Base-by-base conservation (phyloP, 2,888 invertebrate species). In the Keiferia lycopersicella region DNA sequence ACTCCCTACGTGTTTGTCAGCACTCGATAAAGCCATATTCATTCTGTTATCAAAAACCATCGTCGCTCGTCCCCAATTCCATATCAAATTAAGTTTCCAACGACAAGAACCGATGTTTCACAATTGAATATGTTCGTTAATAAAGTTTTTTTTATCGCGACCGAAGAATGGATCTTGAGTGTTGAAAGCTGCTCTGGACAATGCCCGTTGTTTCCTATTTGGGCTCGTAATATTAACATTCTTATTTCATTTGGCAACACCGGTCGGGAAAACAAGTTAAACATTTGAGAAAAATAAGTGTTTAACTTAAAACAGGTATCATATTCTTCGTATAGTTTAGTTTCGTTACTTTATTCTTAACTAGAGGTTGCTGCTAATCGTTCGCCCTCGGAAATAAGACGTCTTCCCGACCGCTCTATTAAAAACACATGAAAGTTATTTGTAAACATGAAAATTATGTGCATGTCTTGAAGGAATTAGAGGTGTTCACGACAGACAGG, bases 61-160 rank as follows among this genome's bases (percentile, higher is more conserved):
- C 38, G 30, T 58, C 58, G 26, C 45, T 45, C n/a, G 39, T 56
- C 53, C 51, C 39, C 39, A n/a, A 45, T 60, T 34, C 57, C 34
- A 57, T 56, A 51, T 56, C 60, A 20, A 45, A 58, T 50, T 26
- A 63, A 58, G 58, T 76, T 75, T 75, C 76, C 80, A 77, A 81
- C 84, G 85, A 85, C 81, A 80, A 77, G 76, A 82, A 82, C 74
- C 78, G 76, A 78, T 81, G 80, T 83, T 84, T 80, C 76, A 81
- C 83, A 83, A 83, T 86, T 82, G 82, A 86, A 86, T 84, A 78
- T 73, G 79, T 87, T 86, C 81, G 82, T 87, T 86, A 86, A 85
- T 84, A 83, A 79, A 76, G 71, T 73, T 81, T 82, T 81, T 81
- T 80, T 79, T 77, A 69, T 75, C 75, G 71, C 71, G 69, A 69